Percentiles rank a stretch among this genome's conserved stretches.
Conservation (phyloP, 2,888 invertebrate genomes). For the Epistrophe grossulariae region DNA sequence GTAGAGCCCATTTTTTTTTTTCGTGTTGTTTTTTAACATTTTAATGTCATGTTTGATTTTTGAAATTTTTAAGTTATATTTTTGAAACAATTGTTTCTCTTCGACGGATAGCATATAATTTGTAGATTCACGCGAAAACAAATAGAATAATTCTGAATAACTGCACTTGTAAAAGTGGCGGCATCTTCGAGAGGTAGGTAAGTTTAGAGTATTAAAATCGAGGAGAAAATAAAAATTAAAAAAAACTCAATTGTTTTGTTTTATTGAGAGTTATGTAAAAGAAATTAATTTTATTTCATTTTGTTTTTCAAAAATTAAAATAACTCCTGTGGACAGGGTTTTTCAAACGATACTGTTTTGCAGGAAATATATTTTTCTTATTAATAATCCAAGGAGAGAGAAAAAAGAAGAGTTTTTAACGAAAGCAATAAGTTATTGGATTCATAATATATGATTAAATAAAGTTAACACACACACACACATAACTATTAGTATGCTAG, state of each 20-base stretch:
- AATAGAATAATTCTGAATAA: too few species aligned
- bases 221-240: too few species aligned
- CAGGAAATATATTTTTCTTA: slow-evolving; percentile 1
- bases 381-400: background rate
- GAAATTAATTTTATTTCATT: slow-evolving; percentile 50
- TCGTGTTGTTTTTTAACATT: too few species aligned
- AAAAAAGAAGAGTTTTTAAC: background rate
- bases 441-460: background rate
- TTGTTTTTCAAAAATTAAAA: slow-evolving; percentile 2
- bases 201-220: too few species aligned
- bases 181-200: too few species aligned
- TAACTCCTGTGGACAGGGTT: slow-evolving; percentile 36
- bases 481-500: slow-evolving; percentile 6
- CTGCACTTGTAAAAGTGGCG: too few species aligned
- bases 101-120: too few species aligned
- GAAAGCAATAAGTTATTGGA: background rate
- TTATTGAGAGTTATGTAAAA: slow-evolving; percentile 40
- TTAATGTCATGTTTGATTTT: too few species aligned
- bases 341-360: slow-evolving; percentile 49
- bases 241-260: background rate
- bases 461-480: slow-evolving; percentile 19
- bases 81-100: too few species aligned
- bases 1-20: too few species aligned
- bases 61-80: too few species aligned
- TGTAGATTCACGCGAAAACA: too few species aligned